These are phyloP conservation scores for Scolopax bukidnonensis DNA, from an alignment of 2,797 vertebrate species.

Conservation along the genomic window DNA sequence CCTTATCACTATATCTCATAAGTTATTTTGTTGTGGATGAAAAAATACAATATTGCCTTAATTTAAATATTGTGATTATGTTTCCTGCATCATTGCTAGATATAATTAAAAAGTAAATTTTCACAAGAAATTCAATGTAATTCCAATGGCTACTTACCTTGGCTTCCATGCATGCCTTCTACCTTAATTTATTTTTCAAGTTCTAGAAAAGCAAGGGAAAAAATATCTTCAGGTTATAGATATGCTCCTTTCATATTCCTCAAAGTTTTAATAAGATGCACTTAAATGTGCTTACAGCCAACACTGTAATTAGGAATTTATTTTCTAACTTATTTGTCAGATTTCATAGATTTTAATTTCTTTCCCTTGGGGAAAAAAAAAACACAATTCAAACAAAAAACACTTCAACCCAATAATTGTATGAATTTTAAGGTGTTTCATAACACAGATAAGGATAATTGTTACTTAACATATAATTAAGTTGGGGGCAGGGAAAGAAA, in stretches of 20 bases:
- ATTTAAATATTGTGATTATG: background rate
- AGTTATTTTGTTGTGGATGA: background rate
- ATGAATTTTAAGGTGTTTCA: background rate
- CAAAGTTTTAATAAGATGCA: background rate
- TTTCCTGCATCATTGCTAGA: background rate
- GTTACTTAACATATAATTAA: background rate
- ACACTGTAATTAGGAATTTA: background rate
- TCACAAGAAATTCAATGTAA: background rate
- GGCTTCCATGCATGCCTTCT: background rate
- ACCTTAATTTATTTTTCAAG: background rate
- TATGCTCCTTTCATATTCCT: background rate
- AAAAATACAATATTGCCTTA: background rate
- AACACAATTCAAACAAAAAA: background rate
- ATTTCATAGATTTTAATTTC: background rate
- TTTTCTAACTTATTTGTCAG: constrained; percentile 7
- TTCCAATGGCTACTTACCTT: background rate
- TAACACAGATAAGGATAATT: background rate
- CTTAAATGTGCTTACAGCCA: background rate
- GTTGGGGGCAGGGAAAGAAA: background rate
- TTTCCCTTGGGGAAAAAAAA: background rate
- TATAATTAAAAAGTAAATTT: background rate
- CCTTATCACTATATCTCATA: background rate
- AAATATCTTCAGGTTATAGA: background rate
- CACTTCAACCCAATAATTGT: background rate
- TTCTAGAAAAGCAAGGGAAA: background rate